phyloP scores from a whole-genome alignment of 2,113 vertebrate species.

The Glareola pratincola region DNA sequence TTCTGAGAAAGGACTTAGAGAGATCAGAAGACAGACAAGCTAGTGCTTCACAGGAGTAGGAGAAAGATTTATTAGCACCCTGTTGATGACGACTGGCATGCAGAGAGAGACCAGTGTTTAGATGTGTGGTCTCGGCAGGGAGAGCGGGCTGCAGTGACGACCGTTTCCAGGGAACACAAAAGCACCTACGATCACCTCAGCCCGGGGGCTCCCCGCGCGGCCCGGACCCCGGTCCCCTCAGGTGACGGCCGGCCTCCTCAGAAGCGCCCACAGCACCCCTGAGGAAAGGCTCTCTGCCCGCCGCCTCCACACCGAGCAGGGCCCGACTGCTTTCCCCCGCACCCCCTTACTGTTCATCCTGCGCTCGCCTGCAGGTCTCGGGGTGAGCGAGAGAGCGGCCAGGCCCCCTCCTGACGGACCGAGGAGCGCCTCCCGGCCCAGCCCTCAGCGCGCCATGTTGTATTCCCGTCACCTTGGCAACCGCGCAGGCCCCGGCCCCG shows the following conservation, averaged over 20 bases:
- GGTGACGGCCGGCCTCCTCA: not conserved
- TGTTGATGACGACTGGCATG: not conserved
- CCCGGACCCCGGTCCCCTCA: not conserved
- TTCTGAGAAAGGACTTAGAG: not conserved
- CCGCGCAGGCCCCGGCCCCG: not conserved
- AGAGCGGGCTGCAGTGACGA: not conserved
- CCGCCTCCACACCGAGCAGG: not conserved
- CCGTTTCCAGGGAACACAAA: not conserved
- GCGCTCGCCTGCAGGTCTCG: not conserved
- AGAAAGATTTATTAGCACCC: not conserved
- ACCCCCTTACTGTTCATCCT: slow-evolving; percentile 70
- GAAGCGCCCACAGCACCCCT: not conserved
- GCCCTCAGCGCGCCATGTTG: slow-evolving; percentile 65
- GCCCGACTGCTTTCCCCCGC: not conserved
- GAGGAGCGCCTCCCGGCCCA: not conserved
- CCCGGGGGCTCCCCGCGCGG: not conserved
- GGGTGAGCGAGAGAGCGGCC: not conserved
- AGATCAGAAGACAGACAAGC: not conserved
- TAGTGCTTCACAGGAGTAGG: not conserved
- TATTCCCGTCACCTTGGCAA: slow-evolving; percentile 73
- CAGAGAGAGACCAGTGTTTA: not conserved
- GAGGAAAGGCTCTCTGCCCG: not conserved
- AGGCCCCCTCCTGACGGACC: not conserved
- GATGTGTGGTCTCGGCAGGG: accelerated
- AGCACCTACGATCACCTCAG: not conserved